A percentile compares a stretch with the other conserved stretches of the same genome.
Conservation (phyloP, 2,888 invertebrate genomes). For the Dimorphilus gyrociliatus region DNA sequence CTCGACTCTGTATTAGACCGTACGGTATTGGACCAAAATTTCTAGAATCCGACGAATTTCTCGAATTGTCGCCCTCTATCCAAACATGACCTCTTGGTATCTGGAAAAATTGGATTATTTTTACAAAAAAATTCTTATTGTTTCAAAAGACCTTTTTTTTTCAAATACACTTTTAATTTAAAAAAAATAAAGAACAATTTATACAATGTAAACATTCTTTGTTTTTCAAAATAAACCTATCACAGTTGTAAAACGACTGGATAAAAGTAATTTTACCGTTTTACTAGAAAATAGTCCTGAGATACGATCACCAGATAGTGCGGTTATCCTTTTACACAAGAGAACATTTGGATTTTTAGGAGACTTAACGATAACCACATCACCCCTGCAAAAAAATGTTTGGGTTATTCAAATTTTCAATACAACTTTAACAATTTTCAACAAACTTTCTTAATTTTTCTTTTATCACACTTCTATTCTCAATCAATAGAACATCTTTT, state of each 20-base stretch:
- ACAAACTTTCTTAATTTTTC: too few relatives aligned
- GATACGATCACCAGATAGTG: slow-evolving; percentile 20
- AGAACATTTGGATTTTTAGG: slow-evolving; percentile 61
- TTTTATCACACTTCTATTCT: too few relatives aligned
- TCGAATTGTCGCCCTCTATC: slow-evolving; percentile 74
- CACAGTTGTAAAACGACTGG: too few relatives aligned
- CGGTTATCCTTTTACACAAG: slow-evolving; percentile 65
- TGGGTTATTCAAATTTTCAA: too few relatives aligned
- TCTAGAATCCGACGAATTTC: slow-evolving; percentile 70
- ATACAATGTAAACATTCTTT: neutral
- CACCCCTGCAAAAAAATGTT: slow-evolving; percentile 52
- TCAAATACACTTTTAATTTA: neutral
- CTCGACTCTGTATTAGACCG: slow-evolving; percentile 63
- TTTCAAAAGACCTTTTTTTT: neutral
- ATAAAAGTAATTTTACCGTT: neutral
- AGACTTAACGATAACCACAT: slow-evolving; percentile 65
- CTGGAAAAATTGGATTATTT: slow-evolving; percentile 6
- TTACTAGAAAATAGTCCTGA: slow-evolving; percentile 1
- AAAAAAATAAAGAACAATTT: neutral
- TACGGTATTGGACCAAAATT: slow-evolving; percentile 71
- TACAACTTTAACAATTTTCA: too few relatives aligned
- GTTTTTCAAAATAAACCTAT: too few relatives aligned
- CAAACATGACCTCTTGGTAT: slow-evolving; percentile 70
- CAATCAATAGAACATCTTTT: too few relatives aligned
- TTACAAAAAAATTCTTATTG: neutral